These are phyloP conservation scores for Lutraria lutraria DNA, from an alignment of 2,888 invertebrate genomes.

Conservation along the genomic window DNA sequence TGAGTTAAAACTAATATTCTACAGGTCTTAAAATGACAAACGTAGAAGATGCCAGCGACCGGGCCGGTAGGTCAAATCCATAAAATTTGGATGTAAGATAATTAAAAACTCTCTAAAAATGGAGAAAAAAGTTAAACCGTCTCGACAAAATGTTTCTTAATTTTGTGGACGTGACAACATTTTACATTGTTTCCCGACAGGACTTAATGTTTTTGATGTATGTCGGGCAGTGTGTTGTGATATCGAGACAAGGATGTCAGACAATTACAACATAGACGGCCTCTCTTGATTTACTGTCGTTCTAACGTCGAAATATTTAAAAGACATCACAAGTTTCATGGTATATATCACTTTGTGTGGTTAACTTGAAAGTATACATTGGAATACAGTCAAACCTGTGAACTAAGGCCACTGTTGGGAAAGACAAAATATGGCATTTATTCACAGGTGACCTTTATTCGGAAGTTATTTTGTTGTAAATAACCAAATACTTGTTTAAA, in stretches of 20 bases:
- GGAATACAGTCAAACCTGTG: too few species aligned
- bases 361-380: too few species aligned
- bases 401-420: too few species aligned
- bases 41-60: neutral
- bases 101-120: slow-evolving; percentile 4
- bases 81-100: neutral
- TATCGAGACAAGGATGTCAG: neutral
- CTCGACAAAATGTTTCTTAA: neutral
- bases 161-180: neutral
- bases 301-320: neutral
- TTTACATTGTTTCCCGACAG: neutral
- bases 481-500: too few species aligned
- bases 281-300: neutral
- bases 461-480: too few species aligned
- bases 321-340: too few species aligned
- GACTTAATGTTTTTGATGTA: neutral
- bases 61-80: neutral
- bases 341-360: too few species aligned
- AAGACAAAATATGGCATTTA: too few species aligned
- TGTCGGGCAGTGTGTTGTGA: neutral
- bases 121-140: neutral
- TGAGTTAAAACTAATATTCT: too few species aligned
- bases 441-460: too few species aligned
- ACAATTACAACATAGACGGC: neutral
- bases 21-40: neutral